phyloP scores from a whole-genome alignment of 2,888 invertebrate species.

The Clanis bilineata region DNA sequence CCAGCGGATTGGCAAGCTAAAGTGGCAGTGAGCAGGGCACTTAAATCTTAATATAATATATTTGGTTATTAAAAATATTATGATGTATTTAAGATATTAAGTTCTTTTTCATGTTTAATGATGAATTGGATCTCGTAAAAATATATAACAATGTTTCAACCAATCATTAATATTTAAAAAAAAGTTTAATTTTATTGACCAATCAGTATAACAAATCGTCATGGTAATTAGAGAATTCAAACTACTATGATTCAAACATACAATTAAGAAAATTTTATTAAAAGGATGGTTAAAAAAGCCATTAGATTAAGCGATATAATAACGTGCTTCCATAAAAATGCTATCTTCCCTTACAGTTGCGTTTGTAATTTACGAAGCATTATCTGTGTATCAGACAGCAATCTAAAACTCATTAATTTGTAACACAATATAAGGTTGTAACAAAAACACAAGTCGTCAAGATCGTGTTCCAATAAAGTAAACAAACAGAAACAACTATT shows the following conservation, averaged over 20 bases:
- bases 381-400: not conserved
- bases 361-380: not conserved
- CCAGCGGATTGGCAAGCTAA: too few species aligned
- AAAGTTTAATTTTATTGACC: too few species aligned
- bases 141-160: too few species aligned
- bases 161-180: too few species aligned
- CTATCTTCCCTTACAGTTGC: not conserved
- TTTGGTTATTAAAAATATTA: too few species aligned
- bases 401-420: not conserved
- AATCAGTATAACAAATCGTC: too few species aligned
- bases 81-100: too few species aligned
- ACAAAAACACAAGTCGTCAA: not conserved
- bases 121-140: too few species aligned
- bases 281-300: not conserved
- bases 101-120: too few species aligned
- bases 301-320: not conserved
- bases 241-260: too few species aligned
- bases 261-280: not conserved
- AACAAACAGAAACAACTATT: slow-evolving; percentile 9
- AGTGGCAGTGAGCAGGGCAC: too few species aligned
- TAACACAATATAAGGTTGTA: not conserved
- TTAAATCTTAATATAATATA: too few species aligned
- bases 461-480: slow-evolving; percentile 5
- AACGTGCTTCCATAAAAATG: not conserved
- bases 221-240: not conserved